Conservation (phyloP, 2,888 invertebrate genomes). For the Zaprionus obscuricornis region DNA sequence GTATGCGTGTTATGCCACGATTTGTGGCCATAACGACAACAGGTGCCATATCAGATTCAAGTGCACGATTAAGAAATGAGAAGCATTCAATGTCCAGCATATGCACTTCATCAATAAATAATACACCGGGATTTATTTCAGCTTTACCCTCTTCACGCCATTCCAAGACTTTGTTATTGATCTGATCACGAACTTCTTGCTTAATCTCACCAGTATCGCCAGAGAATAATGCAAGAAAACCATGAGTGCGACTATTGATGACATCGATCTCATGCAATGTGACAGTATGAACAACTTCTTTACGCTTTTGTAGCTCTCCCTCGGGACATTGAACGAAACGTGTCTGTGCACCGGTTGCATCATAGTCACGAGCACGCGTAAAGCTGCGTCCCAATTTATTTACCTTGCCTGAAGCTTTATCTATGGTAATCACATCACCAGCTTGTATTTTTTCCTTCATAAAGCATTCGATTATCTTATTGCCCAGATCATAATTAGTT, state of each 20-base stretch:
- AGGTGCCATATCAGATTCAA: conserved; percentile 98
- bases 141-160: conserved; percentile 99
- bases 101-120: conserved; percentile 98
- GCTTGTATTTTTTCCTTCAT: conserved; percentile 98
- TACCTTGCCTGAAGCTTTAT: conserved; percentile 98
- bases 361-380: conserved; percentile 97
- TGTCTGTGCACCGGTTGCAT: conserved; percentile 94
- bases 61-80: conserved; percentile 97
- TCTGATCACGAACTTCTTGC: conserved; percentile 98
- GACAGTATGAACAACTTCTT: conserved; percentile 98
- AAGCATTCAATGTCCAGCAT: conserved; percentile 99
- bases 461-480: conserved; percentile 98
- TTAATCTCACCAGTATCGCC: conserved; percentile 99
- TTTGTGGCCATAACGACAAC: conserved; percentile 99
- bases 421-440: conserved; percentile 98
- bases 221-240: conserved; percentile 98
- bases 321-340: conserved; percentile 99
- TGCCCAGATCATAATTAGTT: conserved; percentile 98
- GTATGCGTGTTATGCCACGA: conserved; percentile 95
- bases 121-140: conserved; percentile 98
- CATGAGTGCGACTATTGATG: conserved; percentile 98
- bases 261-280: conserved; percentile 99
- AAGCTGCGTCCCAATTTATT: conserved; percentile 96
- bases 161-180: conserved; percentile 98
- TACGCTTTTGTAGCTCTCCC: conserved; percentile 98